Base-by-base conservation (phyloP, 2,113 vertebrate genomes). In the Dipodomys stephensi region DNA sequence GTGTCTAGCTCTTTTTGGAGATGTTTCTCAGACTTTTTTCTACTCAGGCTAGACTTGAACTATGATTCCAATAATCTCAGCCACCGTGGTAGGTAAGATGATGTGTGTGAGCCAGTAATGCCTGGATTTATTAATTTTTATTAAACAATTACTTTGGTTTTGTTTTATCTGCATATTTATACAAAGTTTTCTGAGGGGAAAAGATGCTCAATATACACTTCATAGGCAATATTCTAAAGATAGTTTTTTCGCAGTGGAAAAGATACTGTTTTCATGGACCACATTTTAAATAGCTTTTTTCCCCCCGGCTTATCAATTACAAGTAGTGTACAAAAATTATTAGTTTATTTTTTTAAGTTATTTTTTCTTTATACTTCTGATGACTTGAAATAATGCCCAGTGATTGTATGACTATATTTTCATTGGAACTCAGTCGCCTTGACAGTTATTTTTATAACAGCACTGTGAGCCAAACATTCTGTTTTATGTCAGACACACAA, bases 381-480 rank as follows among this genome's bases (percentile, higher is more conserved):
- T 85, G 92, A 95, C 53, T 72, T 93, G 30, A 1, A 71, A 39
- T 23, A 74, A 28, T 39, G n/a, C 27, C 67, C 90, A 76, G 27
- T 64, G 15, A 88, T 28, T 78, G 32, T 62, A 82, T 53, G 92
- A 5, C 62, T 64, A 65, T 94, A 53, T 77, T 96, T 91, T 96
- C 67, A 83, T 19, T 90, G 84, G 87, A 1, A 4, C 78, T 97
- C 67, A 0, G 88, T 89, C 95, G 85, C 27, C 79, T 85, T 46
- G 20, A 46, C 4, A 88, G 2, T 92, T 88, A 88, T 44, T 49
- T 25, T 28, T 90, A 28, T 93, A 92, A 39, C 2, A 72, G 35
- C 92, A 94, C 18, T 93, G 78, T 92, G 94, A 96, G 76, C 72
- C 93, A 78, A 72, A 87, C 53, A 86, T 62, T 57, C 46, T 62